Conservation (phyloP, 2,113 vertebrate species). For the Oryctolagus cuniculus region DNA sequence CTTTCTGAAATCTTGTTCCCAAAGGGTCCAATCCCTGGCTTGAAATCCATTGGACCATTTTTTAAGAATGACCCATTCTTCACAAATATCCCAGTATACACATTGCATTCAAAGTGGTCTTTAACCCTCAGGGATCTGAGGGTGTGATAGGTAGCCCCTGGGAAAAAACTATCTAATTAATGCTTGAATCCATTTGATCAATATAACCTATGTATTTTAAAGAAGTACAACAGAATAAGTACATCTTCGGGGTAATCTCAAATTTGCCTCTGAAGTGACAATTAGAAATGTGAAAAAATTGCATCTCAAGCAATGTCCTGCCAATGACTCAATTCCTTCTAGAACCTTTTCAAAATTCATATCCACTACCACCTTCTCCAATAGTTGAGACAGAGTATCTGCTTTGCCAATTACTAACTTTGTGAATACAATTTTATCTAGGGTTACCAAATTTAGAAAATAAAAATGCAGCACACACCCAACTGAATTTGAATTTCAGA, state of each 20-base stretch:
- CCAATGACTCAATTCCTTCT: background rate
- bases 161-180: background rate
- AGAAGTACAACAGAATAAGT: background rate
- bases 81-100: background rate
- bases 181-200: background rate
- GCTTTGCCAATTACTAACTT: background rate
- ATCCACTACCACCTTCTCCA: background rate
- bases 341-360: background rate
- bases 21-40: background rate
- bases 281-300: background rate
- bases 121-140: background rate
- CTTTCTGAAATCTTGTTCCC: background rate
- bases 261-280: background rate
- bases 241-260: background rate
- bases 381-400: background rate
- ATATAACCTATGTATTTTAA: background rate
- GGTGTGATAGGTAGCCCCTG: background rate
- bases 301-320: background rate
- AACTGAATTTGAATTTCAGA: constrained; percentile 54
- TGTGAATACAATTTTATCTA: constrained; percentile 9
- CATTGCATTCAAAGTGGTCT: background rate
- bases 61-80: background rate
- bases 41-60: background rate
- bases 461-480: background rate
- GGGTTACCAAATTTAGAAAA: constrained; percentile 19